Evolutionary conservation across 2,888 invertebrate species (phyloP), one percentile per base, ranked within the genome.

Genomic region (Zhuqinia jingwanae): DNA sequence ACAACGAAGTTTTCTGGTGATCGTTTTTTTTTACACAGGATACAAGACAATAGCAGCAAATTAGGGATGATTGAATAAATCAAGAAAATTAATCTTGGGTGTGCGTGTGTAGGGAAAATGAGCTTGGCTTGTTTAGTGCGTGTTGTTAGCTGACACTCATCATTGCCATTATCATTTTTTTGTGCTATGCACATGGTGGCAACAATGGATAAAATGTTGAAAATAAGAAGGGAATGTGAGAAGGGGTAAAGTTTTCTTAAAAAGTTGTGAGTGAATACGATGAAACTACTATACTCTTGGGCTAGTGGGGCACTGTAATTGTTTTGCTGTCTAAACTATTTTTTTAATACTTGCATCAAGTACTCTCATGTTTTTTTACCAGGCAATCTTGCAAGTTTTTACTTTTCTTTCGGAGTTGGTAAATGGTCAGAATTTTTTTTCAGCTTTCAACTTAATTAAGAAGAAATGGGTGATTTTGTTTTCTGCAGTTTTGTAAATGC

Each of bases 21-120:
- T n/a, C n/a, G n/a, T n/a, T n/a, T n/a, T n/a, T n/a, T n/a, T n/a
- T n/a, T n/a, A n/a, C n/a, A n/a, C n/a, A n/a, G n/a, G n/a, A 36
- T 36, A 6, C 22, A 11, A 60, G 58, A 60, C 60, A 60, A 60
- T 30, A 30, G 30, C n/a, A 8, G 60, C 30, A 60, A 60, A 60
- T 60, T 60, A 60, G n/a, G 60, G 25, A 27, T 60, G 60, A 60
- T 60, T 60, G 22, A 5, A 15, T 3, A 15, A 60, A 15, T 27
- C 36, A 60, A 30, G 60, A 11, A 60, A 60, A 60, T 60, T 60
- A 22, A 25, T 13, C 27, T 13, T 73, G 22, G 25, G 15, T 0
- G 22, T 73, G 73, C 47, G 73, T 47, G 22, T 15, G 27, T 22
- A 70, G 45, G 73, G 50, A 73, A 73, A 73, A 73, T 73, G 73